Evolutionary conservation across 2,888 invertebrate genomes (phyloP).

Genomic region (Tubiluchus corallicola): DNA sequence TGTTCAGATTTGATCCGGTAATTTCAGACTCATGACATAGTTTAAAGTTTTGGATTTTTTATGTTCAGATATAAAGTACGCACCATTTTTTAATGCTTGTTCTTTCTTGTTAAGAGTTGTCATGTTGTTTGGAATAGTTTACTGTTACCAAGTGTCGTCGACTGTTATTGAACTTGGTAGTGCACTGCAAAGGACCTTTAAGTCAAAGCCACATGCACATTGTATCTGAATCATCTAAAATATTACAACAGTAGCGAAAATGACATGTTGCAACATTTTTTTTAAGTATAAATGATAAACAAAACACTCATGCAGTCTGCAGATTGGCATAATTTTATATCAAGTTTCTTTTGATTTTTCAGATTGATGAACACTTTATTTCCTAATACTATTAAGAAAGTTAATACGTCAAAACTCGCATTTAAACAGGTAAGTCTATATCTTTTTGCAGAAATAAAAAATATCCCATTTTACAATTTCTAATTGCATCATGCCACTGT

Average conservation of each 20-base stretch:
- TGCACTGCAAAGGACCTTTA: no score
- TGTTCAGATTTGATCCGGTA: no score
- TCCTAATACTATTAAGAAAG: slow-evolving; percentile 26
- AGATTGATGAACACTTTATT: slow-evolving; percentile 27
- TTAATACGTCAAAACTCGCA: slow-evolving; percentile 27
- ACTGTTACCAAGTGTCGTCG: no score
- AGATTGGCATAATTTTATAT: background rate
- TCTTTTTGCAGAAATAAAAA: slow-evolving; percentile 1
- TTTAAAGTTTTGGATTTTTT: no score
- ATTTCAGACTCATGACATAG: no score
- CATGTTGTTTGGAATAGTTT: no score
- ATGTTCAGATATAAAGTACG: no score
- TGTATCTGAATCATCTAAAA: no score
- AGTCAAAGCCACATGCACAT: no score
- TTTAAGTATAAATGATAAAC: background rate
- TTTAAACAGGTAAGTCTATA: slow-evolving; percentile 26
- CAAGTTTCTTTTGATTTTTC: slow-evolving; percentile 11
- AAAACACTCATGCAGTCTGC: background rate
- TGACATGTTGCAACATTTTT: background rate
- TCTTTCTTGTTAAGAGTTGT: no score
- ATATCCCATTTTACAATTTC: background rate
- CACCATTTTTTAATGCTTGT: no score
- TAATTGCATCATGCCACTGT: background rate
- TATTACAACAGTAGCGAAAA: background rate
- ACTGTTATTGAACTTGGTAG: no score